Evolutionary conservation across 2,113 vertebrate species (phyloP).

Genomic region (Notarius quadriscutis): DNA sequence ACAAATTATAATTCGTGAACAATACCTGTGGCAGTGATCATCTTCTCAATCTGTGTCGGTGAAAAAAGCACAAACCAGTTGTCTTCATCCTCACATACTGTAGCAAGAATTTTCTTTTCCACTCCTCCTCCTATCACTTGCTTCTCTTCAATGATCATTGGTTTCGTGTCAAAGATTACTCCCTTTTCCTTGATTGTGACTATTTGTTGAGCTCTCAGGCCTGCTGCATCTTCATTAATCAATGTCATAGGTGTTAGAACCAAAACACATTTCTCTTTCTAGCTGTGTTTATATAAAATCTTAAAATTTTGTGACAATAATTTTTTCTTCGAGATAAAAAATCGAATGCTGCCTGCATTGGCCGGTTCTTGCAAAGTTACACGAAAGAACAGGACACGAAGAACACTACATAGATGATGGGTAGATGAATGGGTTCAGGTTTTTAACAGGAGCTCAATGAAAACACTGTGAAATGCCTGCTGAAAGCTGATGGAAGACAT

Average conservation of each 20-base stretch:
- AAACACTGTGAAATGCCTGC: not conserved
- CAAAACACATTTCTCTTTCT: not conserved
- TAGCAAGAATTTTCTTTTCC: conserved; percentile 41
- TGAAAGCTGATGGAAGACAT: not conserved
- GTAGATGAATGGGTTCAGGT: not conserved
- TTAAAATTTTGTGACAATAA: not conserved
- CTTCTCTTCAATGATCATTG: not conserved
- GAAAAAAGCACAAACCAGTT: conserved; percentile 40
- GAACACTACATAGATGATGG: not conserved
- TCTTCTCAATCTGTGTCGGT: conserved; percentile 10
- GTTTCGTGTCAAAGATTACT: conserved; percentile 15
- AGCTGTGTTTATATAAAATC: not conserved
- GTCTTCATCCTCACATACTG: conserved; percentile 38
- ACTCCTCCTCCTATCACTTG: not conserved
- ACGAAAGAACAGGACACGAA: not conserved
- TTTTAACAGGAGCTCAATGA: not conserved
- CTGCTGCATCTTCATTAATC: not conserved
- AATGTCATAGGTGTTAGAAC: not conserved
- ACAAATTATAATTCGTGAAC: not conserved
- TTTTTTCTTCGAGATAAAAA: not conserved
- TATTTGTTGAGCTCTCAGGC: conserved; percentile 3
- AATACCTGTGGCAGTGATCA: conserved; percentile 20
- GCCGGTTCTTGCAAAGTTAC: not conserved
- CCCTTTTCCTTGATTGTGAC: conserved; percentile 9
- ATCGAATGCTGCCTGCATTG: not conserved